Conservation (phyloP, 1,140 invertebrate genomes). For the Drosophila truncata region DNA sequence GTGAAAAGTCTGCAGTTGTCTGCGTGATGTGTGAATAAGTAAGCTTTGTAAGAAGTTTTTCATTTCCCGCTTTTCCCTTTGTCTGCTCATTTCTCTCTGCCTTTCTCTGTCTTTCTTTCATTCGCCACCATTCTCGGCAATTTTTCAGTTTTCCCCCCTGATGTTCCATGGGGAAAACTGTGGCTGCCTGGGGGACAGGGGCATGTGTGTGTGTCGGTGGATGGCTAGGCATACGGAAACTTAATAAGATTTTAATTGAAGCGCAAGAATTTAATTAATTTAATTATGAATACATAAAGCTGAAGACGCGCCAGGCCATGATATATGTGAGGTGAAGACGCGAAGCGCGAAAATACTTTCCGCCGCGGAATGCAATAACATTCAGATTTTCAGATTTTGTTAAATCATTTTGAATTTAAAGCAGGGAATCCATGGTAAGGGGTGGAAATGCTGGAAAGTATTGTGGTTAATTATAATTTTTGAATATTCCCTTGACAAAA, state of each 20-base stretch:
- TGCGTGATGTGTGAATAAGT: conserved; percentile 72
- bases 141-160: conserved; percentile 38
- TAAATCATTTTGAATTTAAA: conserved; percentile 10
- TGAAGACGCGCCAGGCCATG: conserved; percentile 18
- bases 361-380: conserved; percentile 37
- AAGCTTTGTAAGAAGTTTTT: conserved; percentile 64
- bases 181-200: neutral
- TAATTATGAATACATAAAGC: conserved; percentile 64
- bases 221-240: conserved; percentile 56
- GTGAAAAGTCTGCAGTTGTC: conserved; percentile 30
- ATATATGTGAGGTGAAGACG: conserved; percentile 22
- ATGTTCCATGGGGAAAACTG: conserved; percentile 41
- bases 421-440: neutral
- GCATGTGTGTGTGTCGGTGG: neutral
- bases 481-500: neutral
- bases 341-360: conserved; percentile 13
- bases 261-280: conserved; percentile 85
- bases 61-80: conserved; percentile 27
- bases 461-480: neutral
- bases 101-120: conserved; percentile 7
- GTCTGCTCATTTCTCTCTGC: conserved; percentile 26
- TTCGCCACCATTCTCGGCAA: conserved; percentile 27
- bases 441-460: neutral
- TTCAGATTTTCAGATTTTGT: conserved; percentile 31
- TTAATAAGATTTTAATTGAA: conserved; percentile 85